Evolutionary conservation across 2,888 invertebrate genomes (phyloP).

Genomic region (Luffia ferchaultella): DNA sequence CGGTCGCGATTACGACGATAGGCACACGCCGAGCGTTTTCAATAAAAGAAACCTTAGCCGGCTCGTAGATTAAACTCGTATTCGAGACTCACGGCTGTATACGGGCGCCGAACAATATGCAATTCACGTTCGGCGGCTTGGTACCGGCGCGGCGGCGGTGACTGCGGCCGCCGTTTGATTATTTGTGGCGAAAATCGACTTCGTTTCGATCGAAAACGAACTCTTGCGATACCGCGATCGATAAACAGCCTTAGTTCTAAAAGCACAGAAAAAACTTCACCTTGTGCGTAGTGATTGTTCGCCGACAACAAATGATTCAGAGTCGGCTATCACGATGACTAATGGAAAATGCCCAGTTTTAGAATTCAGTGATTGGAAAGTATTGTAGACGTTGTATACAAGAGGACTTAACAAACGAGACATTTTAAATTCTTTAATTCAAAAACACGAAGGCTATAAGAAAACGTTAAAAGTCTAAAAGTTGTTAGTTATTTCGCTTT

Average conservation of each 20-base stretch:
- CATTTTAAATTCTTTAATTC: no score
- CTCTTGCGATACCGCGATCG: constrained; percentile 22
- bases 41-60: constrained; percentile 55
- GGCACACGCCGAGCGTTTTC: neutral
- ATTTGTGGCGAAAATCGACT: neutral
- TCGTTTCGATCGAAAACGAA: neutral
- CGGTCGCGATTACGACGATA: neutral
- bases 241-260: constrained; percentile 41
- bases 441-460: no score
- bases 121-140: constrained; percentile 42
- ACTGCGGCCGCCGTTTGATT: neutral
- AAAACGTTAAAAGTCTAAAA: no score
- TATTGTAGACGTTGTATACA: no score
- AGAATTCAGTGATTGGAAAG: neutral
- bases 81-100: constrained; percentile 52
- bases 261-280: constrained; percentile 6
- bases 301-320: neutral
- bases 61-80: constrained; percentile 48
- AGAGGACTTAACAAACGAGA: no score
- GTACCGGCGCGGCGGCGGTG: neutral
- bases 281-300: constrained; percentile 19
- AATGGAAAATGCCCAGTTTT: neutral
- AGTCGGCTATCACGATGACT: neutral
- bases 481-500: no score
- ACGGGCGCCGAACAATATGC: constrained; percentile 63